Conservation (phyloP, 37 sponge, comb jelly and placozoan species). For the Spongia lamella region DNA sequence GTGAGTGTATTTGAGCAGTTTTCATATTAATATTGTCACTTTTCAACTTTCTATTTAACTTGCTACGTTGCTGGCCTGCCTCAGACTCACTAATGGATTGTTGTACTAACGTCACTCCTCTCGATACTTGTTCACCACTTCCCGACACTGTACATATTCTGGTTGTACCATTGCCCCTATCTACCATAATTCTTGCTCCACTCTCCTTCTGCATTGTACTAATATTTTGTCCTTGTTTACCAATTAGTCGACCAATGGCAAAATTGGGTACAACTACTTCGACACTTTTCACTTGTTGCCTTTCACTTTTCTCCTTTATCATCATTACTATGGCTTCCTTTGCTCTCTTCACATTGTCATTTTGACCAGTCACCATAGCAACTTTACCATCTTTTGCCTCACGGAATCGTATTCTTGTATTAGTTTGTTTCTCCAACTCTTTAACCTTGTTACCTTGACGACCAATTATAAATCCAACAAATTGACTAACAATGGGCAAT, state of each 20-base stretch:
- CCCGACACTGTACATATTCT: neutral
- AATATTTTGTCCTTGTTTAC: conserved; percentile 37
- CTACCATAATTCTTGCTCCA: conserved; percentile 14
- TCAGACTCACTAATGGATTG: neutral
- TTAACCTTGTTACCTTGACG: conserved; percentile 23
- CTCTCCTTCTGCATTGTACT: conserved; percentile 40
- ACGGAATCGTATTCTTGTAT: conserved; percentile 27
- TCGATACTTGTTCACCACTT: neutral
- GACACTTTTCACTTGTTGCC: neutral
- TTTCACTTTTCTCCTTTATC: neutral
- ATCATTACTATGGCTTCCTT: conserved; percentile 4
- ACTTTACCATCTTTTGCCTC: conserved; percentile 7
- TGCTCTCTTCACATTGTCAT: conserved; percentile 24
- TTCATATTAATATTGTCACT: neutral
- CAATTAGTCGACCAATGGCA: conserved; percentile 44
- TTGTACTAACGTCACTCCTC: neutral
- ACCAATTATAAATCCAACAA: conserved; percentile 48
- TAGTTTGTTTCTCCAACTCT: conserved; percentile 28
- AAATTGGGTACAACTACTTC: conserved; percentile 6
- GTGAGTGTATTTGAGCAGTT: neutral
- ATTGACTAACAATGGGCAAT: conserved; percentile 13
- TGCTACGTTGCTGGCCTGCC: conserved; percentile 1
- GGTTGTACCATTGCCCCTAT: neutral
- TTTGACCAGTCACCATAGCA: conserved; percentile 24
- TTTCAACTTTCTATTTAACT: neutral